These are phyloP conservation scores for Nestor notabilis DNA, from an alignment of 2,113 vertebrate genomes.

Conservation along the genomic window DNA sequence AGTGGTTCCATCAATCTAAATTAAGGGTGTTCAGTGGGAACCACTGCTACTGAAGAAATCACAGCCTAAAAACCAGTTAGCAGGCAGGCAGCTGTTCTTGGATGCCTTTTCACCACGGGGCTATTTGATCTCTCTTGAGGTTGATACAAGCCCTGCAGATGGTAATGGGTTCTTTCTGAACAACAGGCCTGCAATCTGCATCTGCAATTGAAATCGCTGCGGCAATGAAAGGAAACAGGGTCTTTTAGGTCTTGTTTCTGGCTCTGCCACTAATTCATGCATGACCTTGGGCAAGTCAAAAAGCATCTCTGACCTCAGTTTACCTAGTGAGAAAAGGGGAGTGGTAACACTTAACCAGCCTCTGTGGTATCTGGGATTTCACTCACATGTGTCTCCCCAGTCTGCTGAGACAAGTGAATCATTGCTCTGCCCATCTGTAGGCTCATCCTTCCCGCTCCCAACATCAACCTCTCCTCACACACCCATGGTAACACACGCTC, in stretches of 20 bases:
- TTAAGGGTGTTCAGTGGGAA: not conserved
- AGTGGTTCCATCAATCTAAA: not conserved
- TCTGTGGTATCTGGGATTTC: not conserved
- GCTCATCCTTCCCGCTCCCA: not conserved
- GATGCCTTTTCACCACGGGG: not conserved
- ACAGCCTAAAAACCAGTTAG: not conserved
- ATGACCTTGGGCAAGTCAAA: constrained; percentile 41
- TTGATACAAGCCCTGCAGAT: not conserved
- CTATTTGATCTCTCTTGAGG: constrained; percentile 40
- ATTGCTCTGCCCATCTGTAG: not conserved
- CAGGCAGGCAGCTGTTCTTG: constrained; percentile 36
- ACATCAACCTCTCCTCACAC: not conserved
- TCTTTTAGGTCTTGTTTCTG: constrained; percentile 51
- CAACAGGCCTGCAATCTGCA: not conserved
- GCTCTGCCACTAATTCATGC: constrained; percentile 14
- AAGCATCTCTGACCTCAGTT: constrained; percentile 49
- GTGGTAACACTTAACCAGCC: not conserved
- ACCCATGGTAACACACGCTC: not conserved
- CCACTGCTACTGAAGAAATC: not conserved
- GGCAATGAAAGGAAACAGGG: not conserved
- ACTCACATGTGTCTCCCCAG: not conserved
- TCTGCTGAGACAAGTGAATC: constrained; percentile 11
- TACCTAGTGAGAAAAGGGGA: constrained; percentile 43
- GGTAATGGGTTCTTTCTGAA: constrained; percentile 18
- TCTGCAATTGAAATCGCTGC: not conserved